phyloP scores from a whole-genome alignment of 2,113 vertebrate species.

The Grus americana region DNA sequence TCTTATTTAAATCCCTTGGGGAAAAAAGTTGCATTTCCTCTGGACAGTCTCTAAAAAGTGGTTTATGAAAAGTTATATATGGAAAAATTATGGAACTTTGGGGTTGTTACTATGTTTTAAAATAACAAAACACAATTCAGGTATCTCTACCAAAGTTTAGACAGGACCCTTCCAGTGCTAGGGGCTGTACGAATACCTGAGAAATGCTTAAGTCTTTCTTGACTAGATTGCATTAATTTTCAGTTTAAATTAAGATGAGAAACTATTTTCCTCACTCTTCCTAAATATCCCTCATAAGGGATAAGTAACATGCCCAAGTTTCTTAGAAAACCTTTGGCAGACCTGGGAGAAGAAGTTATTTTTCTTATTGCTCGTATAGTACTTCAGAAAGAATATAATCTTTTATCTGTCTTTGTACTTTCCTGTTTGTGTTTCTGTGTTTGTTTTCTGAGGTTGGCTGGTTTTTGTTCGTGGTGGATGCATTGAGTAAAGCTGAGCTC shows the following conservation, averaged over 20 bases:
- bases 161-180: background rate
- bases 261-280: background rate
- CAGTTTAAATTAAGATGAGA: background rate
- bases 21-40: background rate
- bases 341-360: background rate
- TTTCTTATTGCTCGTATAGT: background rate
- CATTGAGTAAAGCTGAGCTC: background rate
- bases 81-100: background rate
- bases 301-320: background rate
- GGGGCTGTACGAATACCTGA: background rate
- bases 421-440: background rate
- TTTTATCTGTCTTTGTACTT: background rate
- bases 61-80: background rate
- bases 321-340: background rate
- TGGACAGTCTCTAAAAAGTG: background rate
- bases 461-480: background rate
- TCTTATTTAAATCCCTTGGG: background rate
- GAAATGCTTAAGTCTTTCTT: background rate
- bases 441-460: background rate
- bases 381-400: background rate
- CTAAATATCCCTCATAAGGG: background rate
- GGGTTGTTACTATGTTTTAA: background rate
- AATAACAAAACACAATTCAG: background rate
- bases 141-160: background rate
- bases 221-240: background rate